These are phyloP conservation scores for Hirudinaria manillensis DNA, from an alignment of 2,888 invertebrate genomes.

Conservation along the genomic window DNA sequence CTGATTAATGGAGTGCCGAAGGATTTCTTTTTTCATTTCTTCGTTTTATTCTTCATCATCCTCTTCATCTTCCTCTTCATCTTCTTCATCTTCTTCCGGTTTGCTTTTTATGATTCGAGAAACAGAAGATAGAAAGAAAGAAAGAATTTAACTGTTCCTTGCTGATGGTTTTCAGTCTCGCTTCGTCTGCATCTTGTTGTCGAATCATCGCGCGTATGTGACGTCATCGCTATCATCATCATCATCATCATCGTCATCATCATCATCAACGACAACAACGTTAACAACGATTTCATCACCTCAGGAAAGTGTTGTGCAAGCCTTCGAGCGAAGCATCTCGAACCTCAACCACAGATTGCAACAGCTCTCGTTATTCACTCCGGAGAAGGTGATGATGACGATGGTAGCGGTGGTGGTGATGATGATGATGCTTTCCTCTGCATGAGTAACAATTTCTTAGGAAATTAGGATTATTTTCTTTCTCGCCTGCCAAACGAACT, in stretches of 20 bases:
- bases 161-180: too few species aligned
- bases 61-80: constrained; percentile 5
- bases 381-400: constrained; percentile 12
- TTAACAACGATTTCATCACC: not conserved
- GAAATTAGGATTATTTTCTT: too few species aligned
- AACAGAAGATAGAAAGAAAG: too few species aligned
- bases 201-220: not conserved
- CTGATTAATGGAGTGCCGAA: too few species aligned
- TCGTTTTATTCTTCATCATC: not conserved
- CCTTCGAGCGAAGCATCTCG: constrained; percentile 27
- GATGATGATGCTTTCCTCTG: not conserved
- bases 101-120: not conserved
- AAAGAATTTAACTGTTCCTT: too few species aligned
- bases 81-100: not conserved
- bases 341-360: constrained; percentile 26
- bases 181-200: too few species aligned
- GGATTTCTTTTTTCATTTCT: not conserved
- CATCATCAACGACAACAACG: constrained; percentile 1
- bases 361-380: not conserved
- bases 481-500: too few species aligned
- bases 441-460: too few species aligned
- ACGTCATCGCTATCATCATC: constrained; percentile 9
- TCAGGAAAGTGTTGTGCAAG: constrained; percentile 30
- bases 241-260: constrained; percentile 12
- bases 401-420: not conserved